Percentiles rank a stretch among this genome's conserved stretches.
Evolutionary conservation across 2,888 invertebrate genomes (phyloP).

Genomic region (Celastrina argiolus): DNA sequence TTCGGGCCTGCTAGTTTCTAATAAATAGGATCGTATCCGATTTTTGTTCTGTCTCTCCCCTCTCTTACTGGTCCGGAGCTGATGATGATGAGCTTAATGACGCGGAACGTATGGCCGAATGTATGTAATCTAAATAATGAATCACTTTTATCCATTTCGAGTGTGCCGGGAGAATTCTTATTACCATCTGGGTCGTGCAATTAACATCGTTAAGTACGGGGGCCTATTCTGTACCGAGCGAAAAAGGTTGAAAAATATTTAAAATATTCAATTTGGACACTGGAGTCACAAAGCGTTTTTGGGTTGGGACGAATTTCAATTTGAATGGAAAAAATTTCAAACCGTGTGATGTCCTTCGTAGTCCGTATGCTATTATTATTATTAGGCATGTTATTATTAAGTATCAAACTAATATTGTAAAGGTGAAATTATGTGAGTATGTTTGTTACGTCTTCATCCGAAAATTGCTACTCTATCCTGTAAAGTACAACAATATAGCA

Average conservation of each 20-base stretch:
- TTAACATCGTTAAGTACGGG: constrained; percentile 40
- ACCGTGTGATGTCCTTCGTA: background rate
- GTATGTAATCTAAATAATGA: constrained; percentile 29
- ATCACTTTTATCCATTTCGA: constrained; percentile 26
- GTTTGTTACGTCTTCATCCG: too few species aligned
- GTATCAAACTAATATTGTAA: too few species aligned
- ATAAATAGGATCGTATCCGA: too few species aligned
- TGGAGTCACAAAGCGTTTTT: background rate
- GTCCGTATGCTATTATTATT: background rate
- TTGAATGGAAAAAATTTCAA: background rate
- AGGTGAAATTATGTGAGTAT: too few species aligned
- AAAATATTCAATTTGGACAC: background rate
- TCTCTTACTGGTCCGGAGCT: background rate
- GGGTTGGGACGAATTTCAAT: background rate
- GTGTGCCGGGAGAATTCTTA: constrained; percentile 42
- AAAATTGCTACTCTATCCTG: too few species aligned
- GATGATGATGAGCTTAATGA: background rate
- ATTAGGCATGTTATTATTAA: too few species aligned
- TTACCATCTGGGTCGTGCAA: constrained; percentile 46
- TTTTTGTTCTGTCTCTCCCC: background rate
- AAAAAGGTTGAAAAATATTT: background rate
- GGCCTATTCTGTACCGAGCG: constrained; percentile 32
- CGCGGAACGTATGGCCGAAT: background rate
- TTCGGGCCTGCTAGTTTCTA: too few species aligned
- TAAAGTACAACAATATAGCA: too few species aligned